These are phyloP conservation scores for Condylura cristata DNA, from an alignment of 2,113 vertebrate genomes.

Conservation along the genomic window DNA sequence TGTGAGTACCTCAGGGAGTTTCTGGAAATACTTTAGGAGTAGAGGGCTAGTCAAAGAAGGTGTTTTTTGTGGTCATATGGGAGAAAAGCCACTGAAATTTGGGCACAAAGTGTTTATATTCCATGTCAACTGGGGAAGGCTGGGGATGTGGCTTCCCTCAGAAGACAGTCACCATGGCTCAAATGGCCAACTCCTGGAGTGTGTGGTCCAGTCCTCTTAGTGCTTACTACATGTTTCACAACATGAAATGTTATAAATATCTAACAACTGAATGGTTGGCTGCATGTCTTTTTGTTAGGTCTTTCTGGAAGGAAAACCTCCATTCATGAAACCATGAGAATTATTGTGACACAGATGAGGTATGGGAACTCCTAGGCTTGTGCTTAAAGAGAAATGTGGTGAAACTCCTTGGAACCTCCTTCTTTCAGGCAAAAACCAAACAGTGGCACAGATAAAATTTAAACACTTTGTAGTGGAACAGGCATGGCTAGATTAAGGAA, in stretches of 20 bases:
- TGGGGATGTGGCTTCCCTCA: too few species aligned
- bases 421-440: constrained; percentile 22
- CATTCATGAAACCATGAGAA: not conserved
- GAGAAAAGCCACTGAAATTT: not conserved
- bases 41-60: not conserved
- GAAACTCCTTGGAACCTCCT: not conserved
- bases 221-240: not conserved
- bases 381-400: not conserved
- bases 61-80: not conserved
- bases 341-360: not conserved
- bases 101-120: not conserved
- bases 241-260: not conserved
- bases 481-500: not conserved
- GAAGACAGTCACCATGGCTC: not conserved
- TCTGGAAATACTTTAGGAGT: not conserved
- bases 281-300: not conserved
- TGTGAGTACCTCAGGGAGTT: not conserved
- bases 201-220: not conserved
- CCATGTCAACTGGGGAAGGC: not conserved
- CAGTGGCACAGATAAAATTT: not conserved
- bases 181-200: not conserved
- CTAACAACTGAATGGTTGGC: not conserved
- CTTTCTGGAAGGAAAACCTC: not conserved
- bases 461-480: not conserved
- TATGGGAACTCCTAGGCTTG: not conserved